Percentiles rank a stretch among this genome's conserved stretches.
phyloP scores from a whole-genome alignment of 1,140 invertebrate genomes.

The Caerostris darwini region DNA sequence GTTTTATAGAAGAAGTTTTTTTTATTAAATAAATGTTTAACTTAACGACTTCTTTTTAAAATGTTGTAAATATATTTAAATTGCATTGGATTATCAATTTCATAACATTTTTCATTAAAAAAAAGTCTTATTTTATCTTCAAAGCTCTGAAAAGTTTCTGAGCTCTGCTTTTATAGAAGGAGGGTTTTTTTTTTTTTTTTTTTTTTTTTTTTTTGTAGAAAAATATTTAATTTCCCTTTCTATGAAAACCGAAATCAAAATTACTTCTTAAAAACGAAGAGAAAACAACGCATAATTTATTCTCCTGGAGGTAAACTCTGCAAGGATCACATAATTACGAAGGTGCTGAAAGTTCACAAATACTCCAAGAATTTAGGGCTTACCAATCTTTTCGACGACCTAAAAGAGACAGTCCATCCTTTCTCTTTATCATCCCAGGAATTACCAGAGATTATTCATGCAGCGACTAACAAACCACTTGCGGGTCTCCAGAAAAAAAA shows the following conservation, averaged over 20 bases:
- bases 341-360: background rate
- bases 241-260: background rate
- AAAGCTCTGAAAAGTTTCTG: too few relatives aligned
- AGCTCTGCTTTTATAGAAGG: too few relatives aligned
- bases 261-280: background rate
- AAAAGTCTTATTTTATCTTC: too few relatives aligned
- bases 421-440: background rate
- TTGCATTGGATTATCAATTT: too few relatives aligned
- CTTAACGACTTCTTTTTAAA: too few relatives aligned
- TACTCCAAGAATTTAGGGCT: background rate
- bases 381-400: background rate
- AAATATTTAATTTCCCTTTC: too few relatives aligned
- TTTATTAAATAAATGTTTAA: too few relatives aligned
- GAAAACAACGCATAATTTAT: background rate
- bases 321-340: background rate
- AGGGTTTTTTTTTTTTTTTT: too few relatives aligned
- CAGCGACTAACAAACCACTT: slow-evolving; percentile 18
- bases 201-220: too few relatives aligned
- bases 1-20: too few relatives aligned
- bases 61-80: too few relatives aligned
- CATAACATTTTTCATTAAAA: too few relatives aligned
- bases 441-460: slow-evolving; percentile 7
- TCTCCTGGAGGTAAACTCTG: background rate
- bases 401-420: background rate
- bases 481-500: background rate